Percentiles rank a stretch among this genome's conserved stretches.
Conservation (phyloP, 2,797 vertebrate genomes). For the Phataginus tricuspis region DNA sequence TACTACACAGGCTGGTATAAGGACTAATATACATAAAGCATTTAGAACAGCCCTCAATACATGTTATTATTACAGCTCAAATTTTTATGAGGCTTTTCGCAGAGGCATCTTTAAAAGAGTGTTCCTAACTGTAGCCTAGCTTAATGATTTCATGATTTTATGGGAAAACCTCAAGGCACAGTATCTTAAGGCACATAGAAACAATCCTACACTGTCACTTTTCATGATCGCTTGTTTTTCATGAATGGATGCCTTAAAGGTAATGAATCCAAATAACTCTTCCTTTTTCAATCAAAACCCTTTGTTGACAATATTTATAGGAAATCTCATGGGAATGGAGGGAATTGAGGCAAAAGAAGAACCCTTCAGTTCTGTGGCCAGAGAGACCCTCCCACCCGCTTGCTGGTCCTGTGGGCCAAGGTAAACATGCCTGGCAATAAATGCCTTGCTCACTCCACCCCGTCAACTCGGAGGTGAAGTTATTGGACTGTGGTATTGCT, state of each 20-base stretch:
- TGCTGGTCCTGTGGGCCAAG: conserved; percentile 59
- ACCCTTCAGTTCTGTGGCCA: neutral
- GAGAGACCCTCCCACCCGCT: neutral
- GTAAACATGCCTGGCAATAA: conserved; percentile 62
- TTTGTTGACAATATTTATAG: conserved; percentile 8
- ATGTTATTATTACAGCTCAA: neutral
- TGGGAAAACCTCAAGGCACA: neutral
- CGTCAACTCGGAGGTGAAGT: conserved; percentile 48
- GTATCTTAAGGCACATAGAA: neutral
- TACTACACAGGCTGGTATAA: neutral
- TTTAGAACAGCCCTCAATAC: neutral
- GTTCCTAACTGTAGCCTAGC: neutral
- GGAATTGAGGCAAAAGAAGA: conserved; percentile 47
- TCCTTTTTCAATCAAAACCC: conserved; percentile 30
- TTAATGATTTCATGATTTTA: conserved; percentile 10
- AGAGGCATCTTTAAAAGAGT: neutral
- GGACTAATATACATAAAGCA: neutral
- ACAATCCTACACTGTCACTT: neutral
- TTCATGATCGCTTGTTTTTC: neutral
- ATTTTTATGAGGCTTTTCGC: neutral
- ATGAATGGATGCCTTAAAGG: conserved; percentile 45
- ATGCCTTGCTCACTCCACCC: conserved; percentile 41
- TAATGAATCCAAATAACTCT: neutral
- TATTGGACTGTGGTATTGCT: conserved; percentile 48
- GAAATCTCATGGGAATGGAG: neutral